A percentile compares a stretch with the other conserved stretches of the same genome.
Evolutionary conservation across 1,140 invertebrate species (phyloP).

Genomic region (Magallana ariakensis): DNA sequence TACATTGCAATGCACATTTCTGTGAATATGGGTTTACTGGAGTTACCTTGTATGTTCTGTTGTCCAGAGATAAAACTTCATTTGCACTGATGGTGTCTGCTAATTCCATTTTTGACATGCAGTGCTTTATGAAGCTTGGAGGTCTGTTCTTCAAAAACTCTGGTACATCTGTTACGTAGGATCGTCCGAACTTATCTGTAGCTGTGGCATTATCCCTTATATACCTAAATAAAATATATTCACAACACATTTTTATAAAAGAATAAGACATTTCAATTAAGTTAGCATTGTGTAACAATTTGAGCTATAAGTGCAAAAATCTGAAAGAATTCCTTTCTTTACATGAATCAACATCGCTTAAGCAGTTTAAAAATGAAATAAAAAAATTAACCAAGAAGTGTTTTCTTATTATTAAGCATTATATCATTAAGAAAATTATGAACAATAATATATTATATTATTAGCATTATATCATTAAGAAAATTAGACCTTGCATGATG

Average conservation of each 20-base stretch:
- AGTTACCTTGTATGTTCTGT: constrained; percentile 14
- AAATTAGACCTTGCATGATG: constrained; percentile 43
- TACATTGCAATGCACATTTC: background rate
- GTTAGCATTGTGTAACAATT: constrained; percentile 6
- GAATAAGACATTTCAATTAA: constrained; percentile 1
- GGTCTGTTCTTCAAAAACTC: constrained; percentile 11
- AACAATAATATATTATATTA: no score
- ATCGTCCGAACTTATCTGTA: background rate
- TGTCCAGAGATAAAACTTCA: background rate
- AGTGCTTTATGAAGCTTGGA: constrained; percentile 3
- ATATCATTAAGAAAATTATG: no score
- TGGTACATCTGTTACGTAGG: background rate
- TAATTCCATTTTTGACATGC: constrained; percentile 13
- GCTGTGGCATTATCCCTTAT: background rate
- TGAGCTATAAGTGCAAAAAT: no score
- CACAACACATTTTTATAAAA: background rate
- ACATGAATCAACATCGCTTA: no score
- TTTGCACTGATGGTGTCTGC: background rate
- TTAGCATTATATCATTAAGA: no score
- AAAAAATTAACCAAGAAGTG: no score
- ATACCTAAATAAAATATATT: background rate
- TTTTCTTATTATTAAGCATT: no score
- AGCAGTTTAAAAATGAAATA: no score
- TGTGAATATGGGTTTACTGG: background rate
- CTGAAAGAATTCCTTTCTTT: no score